These are phyloP conservation scores for Gymnocypris eckloni DNA, from an alignment of 2,797 vertebrate species.

Conservation along the genomic window DNA sequence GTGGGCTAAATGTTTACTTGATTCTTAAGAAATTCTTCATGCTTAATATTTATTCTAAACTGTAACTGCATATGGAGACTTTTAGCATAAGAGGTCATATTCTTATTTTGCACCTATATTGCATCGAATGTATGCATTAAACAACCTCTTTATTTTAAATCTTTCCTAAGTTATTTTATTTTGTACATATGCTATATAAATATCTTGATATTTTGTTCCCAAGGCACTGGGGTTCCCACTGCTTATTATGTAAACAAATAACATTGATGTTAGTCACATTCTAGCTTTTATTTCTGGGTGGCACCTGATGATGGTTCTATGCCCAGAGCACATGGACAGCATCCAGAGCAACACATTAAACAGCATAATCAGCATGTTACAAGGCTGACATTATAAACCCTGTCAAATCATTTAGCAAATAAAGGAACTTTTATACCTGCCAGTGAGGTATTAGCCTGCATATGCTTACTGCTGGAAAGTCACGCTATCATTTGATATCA, in stretches of 20 bases:
- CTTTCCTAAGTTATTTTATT: not conserved
- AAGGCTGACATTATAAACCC: constrained; percentile 34
- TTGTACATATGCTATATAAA: not conserved
- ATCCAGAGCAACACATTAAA: constrained; percentile 31
- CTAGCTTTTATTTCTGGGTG: not conserved
- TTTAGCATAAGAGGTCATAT: not conserved
- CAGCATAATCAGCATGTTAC: constrained; percentile 20
- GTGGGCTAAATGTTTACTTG: not conserved
- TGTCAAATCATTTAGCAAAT: constrained; percentile 25
- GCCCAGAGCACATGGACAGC: constrained; percentile 29
- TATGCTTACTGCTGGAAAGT: constrained; percentile 8
- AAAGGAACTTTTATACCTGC: constrained; percentile 6
- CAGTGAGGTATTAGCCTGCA: constrained; percentile 20
- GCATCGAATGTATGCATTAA: not conserved
- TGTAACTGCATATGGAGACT: not conserved
- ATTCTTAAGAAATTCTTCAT: not conserved
- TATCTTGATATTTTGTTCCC: not conserved
- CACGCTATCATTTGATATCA: constrained; percentile 4
- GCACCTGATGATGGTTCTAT: constrained; percentile 19
- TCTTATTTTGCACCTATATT: not conserved
- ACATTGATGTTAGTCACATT: not conserved
- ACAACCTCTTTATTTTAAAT: not conserved
- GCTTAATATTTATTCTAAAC: not conserved
- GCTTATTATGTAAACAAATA: constrained; percentile 8
- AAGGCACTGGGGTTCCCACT: not conserved